phyloP scores from a whole-genome alignment of 2,113 vertebrate species.

The Pterocles burchelli region DNA sequence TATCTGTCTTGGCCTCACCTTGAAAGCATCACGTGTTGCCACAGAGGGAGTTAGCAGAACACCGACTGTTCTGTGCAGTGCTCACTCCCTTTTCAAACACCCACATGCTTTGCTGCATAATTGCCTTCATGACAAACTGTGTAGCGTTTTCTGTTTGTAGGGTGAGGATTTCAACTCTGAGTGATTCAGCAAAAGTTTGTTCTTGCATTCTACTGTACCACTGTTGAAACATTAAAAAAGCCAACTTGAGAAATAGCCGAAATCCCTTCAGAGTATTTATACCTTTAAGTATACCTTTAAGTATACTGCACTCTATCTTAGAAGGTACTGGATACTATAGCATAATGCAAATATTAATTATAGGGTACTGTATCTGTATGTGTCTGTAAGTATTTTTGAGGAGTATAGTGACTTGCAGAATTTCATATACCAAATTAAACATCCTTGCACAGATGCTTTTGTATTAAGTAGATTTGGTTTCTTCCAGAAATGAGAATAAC shows the following conservation, averaged over 20 bases:
- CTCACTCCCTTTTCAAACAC: not conserved
- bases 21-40: not conserved
- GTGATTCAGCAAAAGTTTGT: conserved; percentile 10
- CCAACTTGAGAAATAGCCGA: not conserved
- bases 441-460: not conserved
- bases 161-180: not conserved
- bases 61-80: rapidly evolving
- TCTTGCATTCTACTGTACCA: not conserved
- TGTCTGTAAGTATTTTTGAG: not conserved
- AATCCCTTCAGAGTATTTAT: not conserved
- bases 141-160: not conserved
- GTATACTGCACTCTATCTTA: not conserved
- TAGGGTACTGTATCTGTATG: not conserved
- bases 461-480: not conserved
- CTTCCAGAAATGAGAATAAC: conserved; percentile 25
- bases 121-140: not conserved
- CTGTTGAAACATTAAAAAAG: not conserved
- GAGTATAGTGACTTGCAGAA: not conserved
- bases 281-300: not conserved
- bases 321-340: not conserved
- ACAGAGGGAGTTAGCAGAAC: not conserved
- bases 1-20: not conserved
- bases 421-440: not conserved
- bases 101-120: not conserved
- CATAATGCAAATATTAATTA: not conserved